Percentiles rank a stretch among this genome's conserved stretches.
Conservation (phyloP, 1,140 invertebrate species). For the Nixonia krombeini region DNA sequence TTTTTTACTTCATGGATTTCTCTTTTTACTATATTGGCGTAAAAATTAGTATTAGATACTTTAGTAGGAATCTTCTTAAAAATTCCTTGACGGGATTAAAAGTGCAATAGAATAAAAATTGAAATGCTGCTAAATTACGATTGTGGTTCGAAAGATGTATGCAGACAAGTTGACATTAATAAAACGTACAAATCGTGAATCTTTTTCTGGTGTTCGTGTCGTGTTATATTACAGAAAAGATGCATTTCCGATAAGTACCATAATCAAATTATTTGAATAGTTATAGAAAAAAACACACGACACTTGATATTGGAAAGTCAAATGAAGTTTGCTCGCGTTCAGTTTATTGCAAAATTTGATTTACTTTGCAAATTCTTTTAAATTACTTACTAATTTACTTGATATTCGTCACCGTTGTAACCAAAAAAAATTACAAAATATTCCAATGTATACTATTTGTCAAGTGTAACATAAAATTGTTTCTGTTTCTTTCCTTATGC, state of each 20-base stretch:
- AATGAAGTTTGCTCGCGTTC: too few species aligned
- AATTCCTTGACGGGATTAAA: constrained; percentile 43
- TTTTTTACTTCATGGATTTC: constrained; percentile 30
- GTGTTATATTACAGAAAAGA: neutral
- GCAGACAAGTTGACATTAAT: constrained; percentile 47
- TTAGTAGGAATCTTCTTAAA: constrained; percentile 46
- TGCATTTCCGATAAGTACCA: neutral
- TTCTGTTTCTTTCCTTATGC: too few species aligned
- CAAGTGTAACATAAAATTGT: too few species aligned
- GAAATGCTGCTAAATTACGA: constrained; percentile 47
- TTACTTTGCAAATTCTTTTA: too few species aligned
- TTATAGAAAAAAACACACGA: neutral
- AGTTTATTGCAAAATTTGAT: too few species aligned
- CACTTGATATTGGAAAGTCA: too few species aligned
- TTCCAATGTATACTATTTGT: too few species aligned
- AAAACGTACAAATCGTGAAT: constrained; percentile 48
- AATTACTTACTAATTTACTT: too few species aligned
- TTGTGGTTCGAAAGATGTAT: constrained; percentile 44
- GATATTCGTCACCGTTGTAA: too few species aligned
- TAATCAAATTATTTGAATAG: constrained; percentile 1
- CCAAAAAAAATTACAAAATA: too few species aligned
- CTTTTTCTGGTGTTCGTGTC: neutral
- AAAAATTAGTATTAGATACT: constrained; percentile 40
- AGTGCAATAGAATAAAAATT: constrained; percentile 40
- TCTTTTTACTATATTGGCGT: constrained; percentile 43